These are phyloP conservation scores for Pelecanus crispus DNA, from an alignment of 2,113 vertebrate species.

Conservation along the genomic window DNA sequence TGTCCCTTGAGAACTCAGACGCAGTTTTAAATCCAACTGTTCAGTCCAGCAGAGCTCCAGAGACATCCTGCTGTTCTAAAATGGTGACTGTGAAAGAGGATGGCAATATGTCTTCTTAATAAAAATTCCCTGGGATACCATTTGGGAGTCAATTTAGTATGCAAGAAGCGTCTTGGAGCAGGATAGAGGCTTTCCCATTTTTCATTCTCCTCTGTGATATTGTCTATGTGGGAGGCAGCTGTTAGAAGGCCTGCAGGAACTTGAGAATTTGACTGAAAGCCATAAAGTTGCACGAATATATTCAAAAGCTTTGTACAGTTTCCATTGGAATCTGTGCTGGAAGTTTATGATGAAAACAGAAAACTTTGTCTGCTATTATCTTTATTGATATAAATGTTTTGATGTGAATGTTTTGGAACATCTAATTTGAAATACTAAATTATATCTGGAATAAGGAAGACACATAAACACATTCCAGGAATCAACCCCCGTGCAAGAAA, in stretches of 20 bases:
- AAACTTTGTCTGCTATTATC: background rate
- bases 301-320: background rate
- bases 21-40: background rate
- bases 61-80: background rate
- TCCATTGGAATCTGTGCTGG: background rate
- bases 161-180: background rate
- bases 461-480: background rate
- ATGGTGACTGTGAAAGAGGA: background rate
- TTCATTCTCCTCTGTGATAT: background rate
- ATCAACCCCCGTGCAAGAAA: background rate
- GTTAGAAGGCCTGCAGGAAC: background rate
- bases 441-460: background rate
- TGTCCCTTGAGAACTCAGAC: background rate
- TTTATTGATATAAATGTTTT: background rate
- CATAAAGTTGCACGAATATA: background rate
- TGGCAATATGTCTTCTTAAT: background rate
- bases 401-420: background rate
- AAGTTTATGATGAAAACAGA: background rate
- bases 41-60: background rate
- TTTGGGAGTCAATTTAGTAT: background rate
- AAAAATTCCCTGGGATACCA: background rate
- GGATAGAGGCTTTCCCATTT: background rate
- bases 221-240: conserved; percentile 15
- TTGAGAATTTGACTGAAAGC: conserved; percentile 22
- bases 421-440: background rate